A percentile compares a stretch with the other conserved stretches of the same genome.
Conservation (phyloP, 2,888 invertebrate species). For the Phaonia tiefii region DNA sequence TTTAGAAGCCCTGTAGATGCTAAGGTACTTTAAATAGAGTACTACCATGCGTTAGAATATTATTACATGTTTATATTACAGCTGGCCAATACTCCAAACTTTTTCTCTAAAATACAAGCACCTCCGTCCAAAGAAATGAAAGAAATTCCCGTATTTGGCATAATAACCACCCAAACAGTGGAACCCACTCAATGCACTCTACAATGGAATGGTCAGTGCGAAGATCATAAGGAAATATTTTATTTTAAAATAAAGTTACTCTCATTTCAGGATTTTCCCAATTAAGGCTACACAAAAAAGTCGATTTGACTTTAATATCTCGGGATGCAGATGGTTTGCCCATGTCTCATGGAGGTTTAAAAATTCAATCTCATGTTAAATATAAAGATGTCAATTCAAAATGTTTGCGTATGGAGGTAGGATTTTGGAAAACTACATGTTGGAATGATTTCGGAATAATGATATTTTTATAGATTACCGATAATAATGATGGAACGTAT, state of each 20-base stretch:
- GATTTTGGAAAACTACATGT: not conserved
- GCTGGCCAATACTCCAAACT: slow-evolving; percentile 82
- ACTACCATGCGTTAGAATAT: not conserved
- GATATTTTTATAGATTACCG: slow-evolving; percentile 80
- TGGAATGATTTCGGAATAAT: not conserved
- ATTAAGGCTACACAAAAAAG: slow-evolving; percentile 84
- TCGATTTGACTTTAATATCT: slow-evolving; percentile 83
- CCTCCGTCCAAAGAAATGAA: slow-evolving; percentile 79
- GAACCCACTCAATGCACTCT: slow-evolving; percentile 84
- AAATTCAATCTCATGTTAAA: slow-evolving; percentile 82
- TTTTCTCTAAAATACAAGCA: slow-evolving; percentile 82
- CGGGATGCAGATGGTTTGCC: slow-evolving; percentile 84
- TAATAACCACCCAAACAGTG: slow-evolving; percentile 84
- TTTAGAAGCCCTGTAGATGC: slow-evolving; percentile 81
- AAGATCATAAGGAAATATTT: not conserved
- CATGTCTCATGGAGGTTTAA: slow-evolving; percentile 86
- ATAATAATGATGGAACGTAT: slow-evolving; percentile 86
- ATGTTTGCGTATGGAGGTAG: slow-evolving; percentile 81
- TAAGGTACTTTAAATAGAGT: slow-evolving; percentile 71
- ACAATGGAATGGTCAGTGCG: slow-evolving; percentile 78
- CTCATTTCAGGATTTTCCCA: slow-evolving; percentile 74
- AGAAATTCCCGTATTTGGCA: slow-evolving; percentile 82
- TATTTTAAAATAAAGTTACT: not conserved
- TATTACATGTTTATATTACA: slow-evolving; percentile 58
- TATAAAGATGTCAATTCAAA: slow-evolving; percentile 82